Evolutionary conservation across 2,888 invertebrate species (phyloP).

Genomic region (Drosophila subsilvestris): DNA sequence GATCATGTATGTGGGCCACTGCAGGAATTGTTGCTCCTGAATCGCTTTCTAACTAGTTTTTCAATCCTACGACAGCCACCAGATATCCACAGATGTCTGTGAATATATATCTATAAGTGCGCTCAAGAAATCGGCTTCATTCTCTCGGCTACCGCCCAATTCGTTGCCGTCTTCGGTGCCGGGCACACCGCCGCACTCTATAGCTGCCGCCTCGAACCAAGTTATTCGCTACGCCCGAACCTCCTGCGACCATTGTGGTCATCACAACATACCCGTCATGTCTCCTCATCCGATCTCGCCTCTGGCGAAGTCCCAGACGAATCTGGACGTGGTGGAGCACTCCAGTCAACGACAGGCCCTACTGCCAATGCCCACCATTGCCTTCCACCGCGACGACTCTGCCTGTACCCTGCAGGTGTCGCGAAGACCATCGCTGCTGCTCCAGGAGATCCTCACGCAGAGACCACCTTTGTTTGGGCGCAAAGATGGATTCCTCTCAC

Average conservation of each 20-base stretch:
- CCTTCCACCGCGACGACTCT: slow-evolving; percentile 78
- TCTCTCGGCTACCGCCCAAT: slow-evolving; percentile 58
- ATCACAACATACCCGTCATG: slow-evolving; percentile 82
- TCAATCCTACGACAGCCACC: slow-evolving; percentile 51
- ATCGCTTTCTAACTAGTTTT: slow-evolving; percentile 3
- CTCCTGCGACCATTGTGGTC: slow-evolving; percentile 81
- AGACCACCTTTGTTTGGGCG: slow-evolving; percentile 88
- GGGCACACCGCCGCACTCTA: slow-evolving; percentile 20
- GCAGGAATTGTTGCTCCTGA: slow-evolving; percentile 8
- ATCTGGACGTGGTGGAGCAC: slow-evolving; percentile 77
- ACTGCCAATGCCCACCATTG: slow-evolving; percentile 59
- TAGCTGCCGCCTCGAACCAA: slow-evolving; percentile 50
- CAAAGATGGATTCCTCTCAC: slow-evolving; percentile 60
- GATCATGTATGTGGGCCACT: slow-evolving; percentile 19
- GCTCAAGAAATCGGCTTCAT: slow-evolving; percentile 75
- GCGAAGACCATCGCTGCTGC: slow-evolving; percentile 82
- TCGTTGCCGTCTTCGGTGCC: slow-evolving; percentile 27
- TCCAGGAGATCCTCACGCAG: slow-evolving; percentile 84
- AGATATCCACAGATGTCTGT: slow-evolving; percentile 60
- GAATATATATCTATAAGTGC: slow-evolving; percentile 67
- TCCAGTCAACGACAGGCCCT: slow-evolving; percentile 69
- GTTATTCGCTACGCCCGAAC: slow-evolving; percentile 73
- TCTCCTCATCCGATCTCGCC: slow-evolving; percentile 81
- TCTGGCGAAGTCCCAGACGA: slow-evolving; percentile 81
- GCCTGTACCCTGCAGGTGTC: slow-evolving; percentile 82